These are phyloP conservation scores for Elgaria multicarinata DNA, from an alignment of 2,113 vertebrate species.

Conservation along the genomic window DNA sequence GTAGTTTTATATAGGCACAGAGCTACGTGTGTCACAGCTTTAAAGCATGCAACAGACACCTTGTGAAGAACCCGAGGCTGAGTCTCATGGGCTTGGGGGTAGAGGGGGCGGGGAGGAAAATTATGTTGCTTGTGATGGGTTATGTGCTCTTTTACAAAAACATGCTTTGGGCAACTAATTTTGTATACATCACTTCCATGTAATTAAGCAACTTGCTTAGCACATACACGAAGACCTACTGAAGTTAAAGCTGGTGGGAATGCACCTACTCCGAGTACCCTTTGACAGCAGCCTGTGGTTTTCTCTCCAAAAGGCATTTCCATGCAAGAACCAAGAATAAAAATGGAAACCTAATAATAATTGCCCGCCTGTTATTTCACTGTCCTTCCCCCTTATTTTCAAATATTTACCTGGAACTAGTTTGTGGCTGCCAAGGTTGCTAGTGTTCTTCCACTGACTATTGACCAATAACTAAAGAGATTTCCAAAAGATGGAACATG, in stretches of 20 bases:
- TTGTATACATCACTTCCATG: neutral
- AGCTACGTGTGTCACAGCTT: neutral
- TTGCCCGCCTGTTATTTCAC: neutral
- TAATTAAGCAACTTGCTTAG: neutral
- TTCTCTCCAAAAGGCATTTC: neutral
- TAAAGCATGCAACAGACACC: neutral
- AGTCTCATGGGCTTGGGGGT: neutral
- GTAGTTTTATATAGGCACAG: neutral
- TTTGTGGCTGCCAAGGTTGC: too few relatives aligned
- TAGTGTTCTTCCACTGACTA: neutral
- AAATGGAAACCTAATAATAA: neutral
- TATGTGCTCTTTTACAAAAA: neutral
- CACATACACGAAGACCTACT: neutral
- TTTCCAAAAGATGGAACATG: neutral
- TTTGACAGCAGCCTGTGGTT: neutral
- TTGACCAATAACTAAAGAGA: neutral
- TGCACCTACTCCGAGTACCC: neutral
- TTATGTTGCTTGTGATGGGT: neutral
- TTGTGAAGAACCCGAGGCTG: neutral
- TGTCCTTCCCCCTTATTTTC: neutral
- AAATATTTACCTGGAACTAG: too few relatives aligned
- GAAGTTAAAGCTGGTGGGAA: neutral
- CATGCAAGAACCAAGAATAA: neutral
- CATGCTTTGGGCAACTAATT: neutral
- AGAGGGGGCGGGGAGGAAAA: too few relatives aligned